Evolutionary conservation across 2,797 vertebrate genomes (phyloP).

Genomic region (Anas flavirostris): DNA sequence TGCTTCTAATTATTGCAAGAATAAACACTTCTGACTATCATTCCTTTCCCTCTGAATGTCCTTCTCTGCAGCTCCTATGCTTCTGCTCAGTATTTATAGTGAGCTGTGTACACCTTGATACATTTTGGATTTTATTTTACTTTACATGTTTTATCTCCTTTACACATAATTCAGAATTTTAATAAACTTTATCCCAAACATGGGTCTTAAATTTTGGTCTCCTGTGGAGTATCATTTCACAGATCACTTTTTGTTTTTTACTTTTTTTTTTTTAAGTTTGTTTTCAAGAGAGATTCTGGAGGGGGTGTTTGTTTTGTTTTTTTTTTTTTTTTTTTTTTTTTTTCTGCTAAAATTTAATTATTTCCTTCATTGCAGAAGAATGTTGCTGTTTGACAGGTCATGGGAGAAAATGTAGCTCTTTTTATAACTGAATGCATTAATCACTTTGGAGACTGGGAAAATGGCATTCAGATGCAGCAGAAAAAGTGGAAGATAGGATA

Average conservation of each 20-base stretch:
- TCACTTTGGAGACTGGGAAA: background rate
- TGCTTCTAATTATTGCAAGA: background rate
- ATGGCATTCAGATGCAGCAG: background rate
- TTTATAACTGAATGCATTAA: background rate
- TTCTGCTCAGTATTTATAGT: background rate
- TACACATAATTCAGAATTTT: background rate
- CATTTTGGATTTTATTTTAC: background rate
- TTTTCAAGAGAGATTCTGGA: background rate
- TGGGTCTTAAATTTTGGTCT: background rate
- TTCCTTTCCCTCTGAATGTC: background rate
- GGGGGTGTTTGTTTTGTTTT: background rate
- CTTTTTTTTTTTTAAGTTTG: background rate
- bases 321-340: background rate
- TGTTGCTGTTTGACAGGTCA: background rate
- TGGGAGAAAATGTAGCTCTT: background rate
- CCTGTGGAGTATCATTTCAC: background rate
- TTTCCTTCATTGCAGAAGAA: background rate
- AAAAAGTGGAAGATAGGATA: background rate
- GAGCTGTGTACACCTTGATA: background rate
- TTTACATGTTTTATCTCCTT: background rate
- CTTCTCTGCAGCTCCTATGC: background rate
- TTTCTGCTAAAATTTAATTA: background rate
- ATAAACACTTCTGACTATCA: background rate
- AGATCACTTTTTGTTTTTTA: background rate
- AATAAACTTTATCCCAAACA: background rate